Evolutionary conservation across 2,113 vertebrate species (phyloP), one percentile per base, ranked within the genome.

Genomic region (Pteruthius melanotis): DNA sequence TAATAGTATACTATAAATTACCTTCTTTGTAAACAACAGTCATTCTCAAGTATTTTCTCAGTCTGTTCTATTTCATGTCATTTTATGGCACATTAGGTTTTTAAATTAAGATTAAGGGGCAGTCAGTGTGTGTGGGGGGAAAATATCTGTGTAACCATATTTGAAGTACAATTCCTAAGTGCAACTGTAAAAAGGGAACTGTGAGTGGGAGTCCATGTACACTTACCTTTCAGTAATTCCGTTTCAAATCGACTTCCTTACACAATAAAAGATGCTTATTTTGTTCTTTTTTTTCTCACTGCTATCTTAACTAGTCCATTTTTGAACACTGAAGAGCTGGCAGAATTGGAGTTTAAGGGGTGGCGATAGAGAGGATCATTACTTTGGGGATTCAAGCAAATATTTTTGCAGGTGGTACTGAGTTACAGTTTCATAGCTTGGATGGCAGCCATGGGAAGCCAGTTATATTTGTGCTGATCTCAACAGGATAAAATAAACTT

Each of bases 1-100:
- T 97, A 94, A 94, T 76, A 92, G 57, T 93, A 84, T 82, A 95
- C 42, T 94, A 82, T 87, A 87, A 96, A 94, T 87, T 68, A 72
- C 56, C 95, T 85, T 94, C 42, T 97, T 97, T 81, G 76, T 97
- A 90, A 90, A 93, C 56, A 95, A 78, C 72, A 90, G 40, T 22
- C 63, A 72, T 87, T 82, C 78, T 83, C n/a, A 31, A 74, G 60
- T 71, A 95, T 97, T 97, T 93, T 96, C 76, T 81, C 75, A 65
- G 44, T 70, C 87, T 79, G 30, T 94, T 57, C 86, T 94, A 59
- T 71, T 91, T 96, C 33, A 45, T 68, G 80, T 89, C 86, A 44
- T 40, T 59, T 94, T 81, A 71, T 69, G 84, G 40, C 31, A 80
- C n/a, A 14, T 63, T 40, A 83, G 33, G 74, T 54, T 90, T 70